Base-by-base conservation (phyloP, 2,888 invertebrate species). In the Dryobota labecula region DNA sequence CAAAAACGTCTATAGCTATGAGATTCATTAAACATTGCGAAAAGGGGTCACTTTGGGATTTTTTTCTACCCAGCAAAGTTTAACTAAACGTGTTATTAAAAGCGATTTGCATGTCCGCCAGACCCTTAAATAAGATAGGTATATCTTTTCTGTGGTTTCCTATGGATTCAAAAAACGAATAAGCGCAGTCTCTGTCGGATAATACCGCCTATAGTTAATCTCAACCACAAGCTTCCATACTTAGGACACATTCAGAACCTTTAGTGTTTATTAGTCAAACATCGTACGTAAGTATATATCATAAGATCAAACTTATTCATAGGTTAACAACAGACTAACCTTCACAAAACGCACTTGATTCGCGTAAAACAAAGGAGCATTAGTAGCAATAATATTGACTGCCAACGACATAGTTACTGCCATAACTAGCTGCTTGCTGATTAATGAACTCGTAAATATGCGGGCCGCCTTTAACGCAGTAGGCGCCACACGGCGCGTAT, bases 371-470 rank as follows among this genome's bases (percentile, higher is more conserved):
- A 82, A 80, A 82, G 51, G 43, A 58, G 13, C 45, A 27, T 13
- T 33, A 58, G 64, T 60, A 63, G n/a, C 41, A 30, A 79, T 49
- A 49, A 62, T 13, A 79, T 53, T 51, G 64, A 58, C 61, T 7
- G 33, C 47, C 18, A 43, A 61, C 61, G 64, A 73, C 73, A 57
- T 53, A 65, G 54, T 54, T 41, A 80, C n/a, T n/a, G 20, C 58
- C 61, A 54, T 65, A 45, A 62, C 56, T 57, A 77, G 49, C 53
- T 27, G 47, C 43, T 45, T 78, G 36, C 62, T 69, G 82, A 73
- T 82, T 78, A 82, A 80, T 69, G 54, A 65, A 30, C 43, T 69
- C 69, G 51, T 82, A 80, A 78, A 82, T 73, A 54, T 58, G 56
- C 62, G 68, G 70, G 64, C 70, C 70, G 47, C 63, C 77, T 41